Base-by-base conservation (phyloP, 2,113 vertebrate species). In the Platysternon megacephalum region DNA sequence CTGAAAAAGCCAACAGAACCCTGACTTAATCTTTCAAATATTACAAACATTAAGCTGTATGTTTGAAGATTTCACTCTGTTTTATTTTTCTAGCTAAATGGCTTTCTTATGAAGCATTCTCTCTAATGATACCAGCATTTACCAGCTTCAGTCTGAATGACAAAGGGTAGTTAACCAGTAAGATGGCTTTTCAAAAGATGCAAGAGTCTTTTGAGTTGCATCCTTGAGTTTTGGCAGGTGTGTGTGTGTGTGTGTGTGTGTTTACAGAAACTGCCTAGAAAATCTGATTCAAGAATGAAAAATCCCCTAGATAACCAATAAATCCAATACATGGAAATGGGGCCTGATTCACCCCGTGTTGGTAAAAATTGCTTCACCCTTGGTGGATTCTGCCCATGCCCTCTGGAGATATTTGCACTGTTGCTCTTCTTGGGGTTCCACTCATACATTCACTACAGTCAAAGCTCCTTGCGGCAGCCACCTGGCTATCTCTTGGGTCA, bases 131-230 rank as follows among this genome's bases (percentile, higher is more conserved):
- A 39, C 29, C 85, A 89, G 55, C 82, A 32, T 91, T 96, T 94
- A 81, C 61, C 79, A 61, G 39, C 61, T 93, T 85, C 79, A 58
- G 84, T 89, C 92, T 53, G 78, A 91, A 90, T 35, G 49, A 81
- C 39, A 74, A 85, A 86, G 84, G 65, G 24, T 91, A 93, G 92
- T 96, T 86, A 95, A n/a, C 89, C 91, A 93, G 91, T 96, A 87
- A 88, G n/a, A 44, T 78, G 95, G 80, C 94, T 97, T 97, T 83
- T 97, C 56, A 91, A 95, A 97, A 94, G 90, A 91, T 95, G 93
- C 78, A 82, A 94, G 82, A 88, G 87, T 10, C 84, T 96, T 94
- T 90, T 82, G 80, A 96, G 90, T 93, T 87, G 74, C 65, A 49
- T 91, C 92, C 91, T 85, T 85, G 86, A 94, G 96, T 55, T 78